These are phyloP conservation scores for Heliconius ethilla DNA, from an alignment of 2,888 invertebrate species.

Conservation along the genomic window DNA sequence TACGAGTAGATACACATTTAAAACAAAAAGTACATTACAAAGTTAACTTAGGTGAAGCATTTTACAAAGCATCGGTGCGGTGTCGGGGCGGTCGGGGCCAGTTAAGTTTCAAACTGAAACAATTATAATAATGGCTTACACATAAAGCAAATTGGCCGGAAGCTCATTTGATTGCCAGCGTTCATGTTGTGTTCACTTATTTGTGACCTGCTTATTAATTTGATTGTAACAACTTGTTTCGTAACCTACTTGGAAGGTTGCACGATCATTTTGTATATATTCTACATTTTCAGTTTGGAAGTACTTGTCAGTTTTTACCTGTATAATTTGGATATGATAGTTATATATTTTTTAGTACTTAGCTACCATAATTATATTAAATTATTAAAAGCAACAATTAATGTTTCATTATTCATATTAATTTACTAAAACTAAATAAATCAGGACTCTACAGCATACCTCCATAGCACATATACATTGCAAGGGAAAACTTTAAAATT, in stretches of 20 bases:
- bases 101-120: conserved; percentile 66
- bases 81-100: conserved; percentile 45
- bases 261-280: conserved; percentile 32
- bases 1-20: not conserved
- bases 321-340: not conserved
- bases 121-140: conserved; percentile 75
- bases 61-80: conserved; percentile 55
- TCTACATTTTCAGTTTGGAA: conserved; percentile 9
- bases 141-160: conserved; percentile 72
- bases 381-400: no score
- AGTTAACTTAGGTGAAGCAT: conserved; percentile 43
- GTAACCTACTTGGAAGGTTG: conserved; percentile 31
- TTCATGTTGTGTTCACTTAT: conserved; percentile 55
- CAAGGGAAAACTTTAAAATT: conserved; percentile 49
- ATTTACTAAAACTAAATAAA: conserved; percentile 38
- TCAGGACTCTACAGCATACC: conserved; percentile 39
- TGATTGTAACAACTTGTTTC: conserved; percentile 40
- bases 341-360: not conserved
- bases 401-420: not conserved
- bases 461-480: conserved; percentile 40
- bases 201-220: conserved; percentile 49
- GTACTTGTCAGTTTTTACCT: no score
- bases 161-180: conserved; percentile 67
- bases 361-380: no score
- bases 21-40: conserved; percentile 29